phyloP scores from a whole-genome alignment of 2,888 invertebrate species.

The Miltochrista miniata region DNA sequence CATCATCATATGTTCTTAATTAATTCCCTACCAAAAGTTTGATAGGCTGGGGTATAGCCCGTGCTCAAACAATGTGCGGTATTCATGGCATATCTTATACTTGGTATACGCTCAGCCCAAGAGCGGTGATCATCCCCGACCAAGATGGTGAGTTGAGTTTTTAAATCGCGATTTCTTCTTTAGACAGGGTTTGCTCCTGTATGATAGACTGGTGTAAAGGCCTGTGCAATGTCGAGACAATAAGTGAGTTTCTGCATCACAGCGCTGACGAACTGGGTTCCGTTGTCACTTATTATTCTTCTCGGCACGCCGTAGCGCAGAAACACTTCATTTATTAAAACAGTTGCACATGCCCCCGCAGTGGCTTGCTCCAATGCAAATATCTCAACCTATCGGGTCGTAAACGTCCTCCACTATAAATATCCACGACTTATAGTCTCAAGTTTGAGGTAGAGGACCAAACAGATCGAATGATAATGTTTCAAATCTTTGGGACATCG shows the following conservation, averaged over 20 bases:
- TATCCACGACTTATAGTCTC: slow-evolving; percentile 4
- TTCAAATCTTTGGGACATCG: slow-evolving; percentile 33
- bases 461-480: slow-evolving; percentile 40
- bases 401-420: slow-evolving; percentile 19
- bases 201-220: slow-evolving; percentile 44
- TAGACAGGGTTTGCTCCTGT: slow-evolving; percentile 36
- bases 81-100: not conserved
- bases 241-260: slow-evolving; percentile 45
- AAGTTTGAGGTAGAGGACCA: not conserved
- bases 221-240: slow-evolving; percentile 35
- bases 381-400: slow-evolving; percentile 35
- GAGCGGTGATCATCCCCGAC: not conserved
- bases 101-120: not conserved
- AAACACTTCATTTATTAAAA: not conserved
- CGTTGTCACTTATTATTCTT: slow-evolving; percentile 50
- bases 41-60: not conserved
- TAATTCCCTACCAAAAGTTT: not conserved
- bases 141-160: slow-evolving; percentile 10
- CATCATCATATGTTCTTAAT: too few species aligned
- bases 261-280: slow-evolving; percentile 43
- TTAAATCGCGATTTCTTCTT: slow-evolving; percentile 23
- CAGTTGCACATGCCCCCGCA: not conserved
- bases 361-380: slow-evolving; percentile 15
- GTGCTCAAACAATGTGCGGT: not conserved
- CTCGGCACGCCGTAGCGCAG: slow-evolving; percentile 9